Base-by-base conservation (phyloP, 2,113 vertebrate genomes). In the Phrynocephalus versicolor region DNA sequence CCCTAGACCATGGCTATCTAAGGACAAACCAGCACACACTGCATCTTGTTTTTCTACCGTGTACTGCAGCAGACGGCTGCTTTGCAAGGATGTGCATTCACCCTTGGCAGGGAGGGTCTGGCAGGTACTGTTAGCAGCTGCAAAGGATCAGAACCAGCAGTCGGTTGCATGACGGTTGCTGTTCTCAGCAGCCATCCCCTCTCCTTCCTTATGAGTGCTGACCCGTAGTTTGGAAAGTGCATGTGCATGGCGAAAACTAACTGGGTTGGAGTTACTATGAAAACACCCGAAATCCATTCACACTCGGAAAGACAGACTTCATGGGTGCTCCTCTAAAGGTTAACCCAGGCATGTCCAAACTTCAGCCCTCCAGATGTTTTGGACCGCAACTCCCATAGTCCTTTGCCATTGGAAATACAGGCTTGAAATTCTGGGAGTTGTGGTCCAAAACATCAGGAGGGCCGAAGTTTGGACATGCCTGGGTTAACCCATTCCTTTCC, bases 51-150 rank as follows among this genome's bases (percentile, higher is more conserved):
- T 18, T 30, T n/a, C 65, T 14, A 13, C 67, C 39, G 33, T 33
- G 35, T 55, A 14, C 27, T 85, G 64, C 65, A 79, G 51, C 73
- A 39, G 0, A 0, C 45, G 62, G 71, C 2, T 21, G 45, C 0
- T 76, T 86, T 30, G 14, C 0, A 0, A 72, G 14, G 14, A 57
- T 81, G 37, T 16, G 30, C 1, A 79, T 0, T 58, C 37, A 64
- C 81, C 37, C 18, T 58, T 16, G 30, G 7, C 37, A 9, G 0
- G 19, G 45, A 18, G 45, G 45, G 57, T 9, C 79, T 83, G 67
- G 14, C 84, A 21, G 65, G n/a, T 23, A 86, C 12, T 62, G 39
- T 7, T 3, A 0, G 0, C 72, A 82, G 64, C 55, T 27, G 27
- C 70, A 78, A 41, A 39, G 30, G 2, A 67, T 41, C 67, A 73